Conservation (phyloP, 2,888 invertebrate species). For the Anarsia innoxiella region DNA sequence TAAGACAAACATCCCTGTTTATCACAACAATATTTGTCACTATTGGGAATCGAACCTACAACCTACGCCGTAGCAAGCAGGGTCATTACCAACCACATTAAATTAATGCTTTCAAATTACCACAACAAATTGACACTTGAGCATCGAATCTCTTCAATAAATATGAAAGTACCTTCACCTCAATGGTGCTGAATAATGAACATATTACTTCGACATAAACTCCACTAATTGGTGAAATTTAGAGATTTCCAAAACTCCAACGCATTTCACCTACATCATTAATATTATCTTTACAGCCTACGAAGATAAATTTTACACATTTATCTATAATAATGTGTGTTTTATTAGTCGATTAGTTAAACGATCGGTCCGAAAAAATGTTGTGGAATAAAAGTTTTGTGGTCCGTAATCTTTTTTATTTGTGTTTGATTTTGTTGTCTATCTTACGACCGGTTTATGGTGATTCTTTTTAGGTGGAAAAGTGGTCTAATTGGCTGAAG, state of each 20-base stretch:
- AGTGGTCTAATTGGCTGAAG: too few species aligned
- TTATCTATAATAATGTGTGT: conserved; percentile 23
- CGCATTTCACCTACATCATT: conserved; percentile 10
- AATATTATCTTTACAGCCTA: conserved; percentile 26
- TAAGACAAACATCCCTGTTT: too few species aligned
- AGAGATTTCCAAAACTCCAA: conserved; percentile 16
- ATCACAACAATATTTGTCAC: too few species aligned
- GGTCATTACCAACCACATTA: too few species aligned
- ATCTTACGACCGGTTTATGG: conserved; percentile 5
- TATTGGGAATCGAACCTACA: too few species aligned
- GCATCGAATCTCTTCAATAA: neutral
- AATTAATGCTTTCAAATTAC: neutral
- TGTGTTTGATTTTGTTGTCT: conserved; percentile 6
- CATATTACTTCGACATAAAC: conserved; percentile 43
- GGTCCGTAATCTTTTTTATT: conserved; percentile 9
- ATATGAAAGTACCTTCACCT: too few species aligned
- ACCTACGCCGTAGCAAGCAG: too few species aligned
- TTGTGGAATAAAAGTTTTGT: conserved; percentile 7
- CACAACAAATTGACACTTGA: neutral
- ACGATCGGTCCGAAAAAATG: conserved; percentile 10
- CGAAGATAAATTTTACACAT: conserved; percentile 14
- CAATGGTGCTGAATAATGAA: conserved; percentile 1
- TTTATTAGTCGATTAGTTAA: conserved; percentile 23
- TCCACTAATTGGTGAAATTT: conserved; percentile 43
- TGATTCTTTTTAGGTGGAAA: too few species aligned